These are phyloP conservation scores for Anseranas semipalmata DNA, from an alignment of 2,113 vertebrate genomes.

Conservation along the genomic window DNA sequence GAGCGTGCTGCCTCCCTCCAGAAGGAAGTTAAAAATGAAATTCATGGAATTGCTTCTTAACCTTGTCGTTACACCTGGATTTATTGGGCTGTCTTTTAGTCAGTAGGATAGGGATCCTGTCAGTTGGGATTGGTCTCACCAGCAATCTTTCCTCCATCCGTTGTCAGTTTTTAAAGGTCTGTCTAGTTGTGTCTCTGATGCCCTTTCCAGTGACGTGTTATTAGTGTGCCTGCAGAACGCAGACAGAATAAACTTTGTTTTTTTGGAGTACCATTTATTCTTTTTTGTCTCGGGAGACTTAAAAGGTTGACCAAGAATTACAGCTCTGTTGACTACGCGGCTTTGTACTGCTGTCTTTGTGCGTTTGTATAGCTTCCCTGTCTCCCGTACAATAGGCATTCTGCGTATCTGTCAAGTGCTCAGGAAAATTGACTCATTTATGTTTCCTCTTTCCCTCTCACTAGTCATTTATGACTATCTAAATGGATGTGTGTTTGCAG, in stretches of 20 bases:
- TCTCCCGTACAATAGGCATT: not conserved
- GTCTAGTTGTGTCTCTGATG: not conserved
- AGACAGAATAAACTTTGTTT: not conserved
- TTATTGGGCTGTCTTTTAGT: not conserved
- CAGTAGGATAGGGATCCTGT: not conserved
- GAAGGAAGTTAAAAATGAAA: not conserved
- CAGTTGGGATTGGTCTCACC: not conserved
- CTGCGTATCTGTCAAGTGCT: constrained; percentile 9
- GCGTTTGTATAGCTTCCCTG: not conserved
- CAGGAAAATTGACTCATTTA: constrained; percentile 26
- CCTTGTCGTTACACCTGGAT: not conserved
- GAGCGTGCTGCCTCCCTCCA: not conserved
- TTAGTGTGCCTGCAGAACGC: not conserved
- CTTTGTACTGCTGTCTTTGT: not conserved
- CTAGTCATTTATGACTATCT: not conserved
- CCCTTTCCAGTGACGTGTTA: not conserved
- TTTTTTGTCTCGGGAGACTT: not conserved
- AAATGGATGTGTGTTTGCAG: constrained; percentile 45
- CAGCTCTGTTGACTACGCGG: not conserved
- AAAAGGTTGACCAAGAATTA: not conserved
- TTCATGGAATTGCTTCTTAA: not conserved
- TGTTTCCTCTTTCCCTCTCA: constrained; percentile 4
- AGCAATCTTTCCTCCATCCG: not conserved
- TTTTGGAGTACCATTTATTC: not conserved
- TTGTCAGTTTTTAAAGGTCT: not conserved